These are phyloP conservation scores for Trogon melanurus DNA, from an alignment of 2,113 vertebrate genomes.

Conservation along the genomic window DNA sequence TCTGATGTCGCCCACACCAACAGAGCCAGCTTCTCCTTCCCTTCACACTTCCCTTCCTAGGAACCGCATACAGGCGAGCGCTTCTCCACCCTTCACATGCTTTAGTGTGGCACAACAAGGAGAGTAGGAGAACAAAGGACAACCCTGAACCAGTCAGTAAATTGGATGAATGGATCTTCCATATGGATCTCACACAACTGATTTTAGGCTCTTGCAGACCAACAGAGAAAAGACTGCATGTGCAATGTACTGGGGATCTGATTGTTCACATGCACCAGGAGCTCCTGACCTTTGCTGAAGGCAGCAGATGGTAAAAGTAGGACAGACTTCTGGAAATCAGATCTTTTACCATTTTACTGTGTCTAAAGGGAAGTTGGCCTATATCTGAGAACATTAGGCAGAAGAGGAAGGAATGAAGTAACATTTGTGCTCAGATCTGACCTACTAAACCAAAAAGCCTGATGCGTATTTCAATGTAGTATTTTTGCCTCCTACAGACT, in stretches of 20 bases:
- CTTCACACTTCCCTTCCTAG: background rate
- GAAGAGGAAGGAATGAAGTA: background rate
- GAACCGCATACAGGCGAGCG: rapidly evolving
- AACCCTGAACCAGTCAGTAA: background rate
- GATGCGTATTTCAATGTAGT: background rate
- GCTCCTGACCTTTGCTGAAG: background rate
- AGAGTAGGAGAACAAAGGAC: background rate
- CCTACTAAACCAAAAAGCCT: background rate
- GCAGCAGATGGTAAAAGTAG: background rate
- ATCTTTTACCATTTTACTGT: background rate
- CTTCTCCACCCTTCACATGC: background rate
- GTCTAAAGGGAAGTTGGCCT: background rate
- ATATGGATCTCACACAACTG: background rate
- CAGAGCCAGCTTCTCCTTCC: background rate
- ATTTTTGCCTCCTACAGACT: background rate
- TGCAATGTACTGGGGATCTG: rapidly evolving
- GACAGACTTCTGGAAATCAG: background rate
- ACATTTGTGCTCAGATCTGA: background rate
- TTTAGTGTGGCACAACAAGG: background rate
- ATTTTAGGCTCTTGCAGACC: background rate
- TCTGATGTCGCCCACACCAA: background rate
- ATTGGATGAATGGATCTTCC: background rate
- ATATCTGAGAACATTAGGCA: background rate
- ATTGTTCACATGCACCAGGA: rapidly evolving
- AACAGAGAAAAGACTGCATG: background rate